These are phyloP conservation scores for Cisticola juncidis DNA, from an alignment of 2,113 vertebrate genomes.

Conservation along the genomic window DNA sequence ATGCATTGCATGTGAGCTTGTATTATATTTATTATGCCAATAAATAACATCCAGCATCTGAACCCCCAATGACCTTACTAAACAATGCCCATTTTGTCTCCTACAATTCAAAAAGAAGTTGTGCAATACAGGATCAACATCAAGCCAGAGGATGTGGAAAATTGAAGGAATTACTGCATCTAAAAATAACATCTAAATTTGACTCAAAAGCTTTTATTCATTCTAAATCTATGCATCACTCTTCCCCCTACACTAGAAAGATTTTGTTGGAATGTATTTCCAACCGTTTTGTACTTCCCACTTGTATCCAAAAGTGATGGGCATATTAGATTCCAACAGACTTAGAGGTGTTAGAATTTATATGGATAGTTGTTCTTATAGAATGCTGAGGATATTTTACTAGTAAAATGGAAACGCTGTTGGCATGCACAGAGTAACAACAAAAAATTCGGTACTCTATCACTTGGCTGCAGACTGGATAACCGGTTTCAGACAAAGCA, in stretches of 20 bases:
- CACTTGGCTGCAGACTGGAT: not conserved
- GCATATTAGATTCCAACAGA: not conserved
- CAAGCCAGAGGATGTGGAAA: constrained; percentile 23
- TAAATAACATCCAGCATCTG: not conserved
- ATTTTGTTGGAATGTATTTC: not conserved
- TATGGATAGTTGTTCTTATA: not conserved
- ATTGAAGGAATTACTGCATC: not conserved
- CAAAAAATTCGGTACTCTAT: not conserved
- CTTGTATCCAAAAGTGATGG: not conserved
- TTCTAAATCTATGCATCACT: not conserved
- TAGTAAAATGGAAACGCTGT: not conserved
- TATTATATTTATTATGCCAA: not conserved
- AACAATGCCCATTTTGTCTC: not conserved
- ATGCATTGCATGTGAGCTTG: not conserved
- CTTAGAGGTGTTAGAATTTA: not conserved
- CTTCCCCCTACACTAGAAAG: not conserved
- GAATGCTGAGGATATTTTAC: not conserved
- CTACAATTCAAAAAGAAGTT: not conserved
- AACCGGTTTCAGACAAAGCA: not conserved
- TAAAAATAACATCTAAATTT: constrained; percentile 25
- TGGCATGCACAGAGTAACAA: not conserved
- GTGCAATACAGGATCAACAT: not conserved
- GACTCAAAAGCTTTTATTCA: constrained; percentile 19
- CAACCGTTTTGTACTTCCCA: not conserved
- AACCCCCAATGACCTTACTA: not conserved